Evolutionary conservation across 1,140 invertebrate species (phyloP), one percentile per base, ranked within the genome.

Genomic region (Proctacanthus coquilletti): DNA sequence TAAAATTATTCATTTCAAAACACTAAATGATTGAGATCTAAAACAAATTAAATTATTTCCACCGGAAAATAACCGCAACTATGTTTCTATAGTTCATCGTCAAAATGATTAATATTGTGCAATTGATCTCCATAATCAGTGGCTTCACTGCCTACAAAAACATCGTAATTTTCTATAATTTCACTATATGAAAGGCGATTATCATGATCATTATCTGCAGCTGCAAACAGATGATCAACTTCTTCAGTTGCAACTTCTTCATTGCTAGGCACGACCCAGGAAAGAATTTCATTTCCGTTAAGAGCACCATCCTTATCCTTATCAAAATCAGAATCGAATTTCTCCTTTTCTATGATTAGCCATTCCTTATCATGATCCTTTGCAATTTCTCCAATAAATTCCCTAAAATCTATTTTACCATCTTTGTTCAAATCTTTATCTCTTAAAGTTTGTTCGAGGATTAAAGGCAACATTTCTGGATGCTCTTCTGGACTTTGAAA

Each of bases 401-500:
- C 86, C 58, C 83, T 71, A 56, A 89, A 89, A 64, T 72, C 74
- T 30, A 92, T 75, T 42, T 61, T 63, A 2, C 84, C 84, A 69
- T 97, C 89, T 19, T 73, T 69, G 60, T 96, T 75, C 19, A 46
- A 65, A 62, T 97, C 92, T 60, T 88, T 88, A 39, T 92, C 85
- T 3, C 72, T 61, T 39, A 96, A 62, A 1, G 83, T 84, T 58
- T 89, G 84, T 49, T 83, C 69, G 37, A 95, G 61, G 42, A 96
- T 73, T 36, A 83, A 63, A 17, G 79, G 71, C 47, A 86, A 71
- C 92, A 97, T 97, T 49, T 75, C 70, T 25, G 77, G 74, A 62
- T 85, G 80, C 59, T 98, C 91, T 63, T 96, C 91, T 0, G 94
- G 93, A 65, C 92, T 89, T 25, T 82, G 78, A 56, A 96, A 97